Evolutionary conservation across 2,888 invertebrate species (phyloP), one percentile per base, ranked within the genome.

Genomic region (Coelopa pilipes): DNA sequence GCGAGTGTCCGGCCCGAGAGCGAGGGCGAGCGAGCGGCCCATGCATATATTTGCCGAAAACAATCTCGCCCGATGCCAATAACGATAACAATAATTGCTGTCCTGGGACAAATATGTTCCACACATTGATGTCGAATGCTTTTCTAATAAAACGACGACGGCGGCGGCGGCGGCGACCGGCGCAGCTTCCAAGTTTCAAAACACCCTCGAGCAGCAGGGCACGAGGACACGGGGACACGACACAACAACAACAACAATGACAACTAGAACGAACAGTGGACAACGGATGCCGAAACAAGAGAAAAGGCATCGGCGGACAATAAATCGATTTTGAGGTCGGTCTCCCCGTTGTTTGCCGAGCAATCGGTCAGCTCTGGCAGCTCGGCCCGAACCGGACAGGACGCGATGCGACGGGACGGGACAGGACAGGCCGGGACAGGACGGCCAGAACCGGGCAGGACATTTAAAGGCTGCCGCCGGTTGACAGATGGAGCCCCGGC

Each of bases 51-150:
- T 34, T 66, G 53, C 53, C 53, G 46, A 71, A 71, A 63, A 71
- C 71, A 71, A 71, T 63, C 71, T 71, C 65, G 65, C 46, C 46
- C 65, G 71, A 71, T 71, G 71, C 71, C 71, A 71, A 71, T 71
- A 71, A 71, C 71, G 71, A 71, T 71, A 71, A 71, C 71, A 71
- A 71, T 71, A 63, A 71, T 71, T 71, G 71, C 71, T 65, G 63
- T 71, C 71, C 71, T 63, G 71, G 71, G 71, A 71, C 71, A 53
- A 65, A 71, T 71, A 71, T 65, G 71, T 71, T 65, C 34, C 55
- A 63, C 71, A 71, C 65, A 65, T 71, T 65, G 71, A 71, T 71
- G 71, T 63, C 55, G 55, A 63, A 63, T 63, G 53, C 49, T 65
- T 55, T 71, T 71, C 65, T 55, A 65, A 63, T 34, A 65, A 50